Evolutionary conservation across 2,797 vertebrate genomes (phyloP), one percentile per base, ranked within the genome.

Genomic region (Eulemur coronatus): DNA sequence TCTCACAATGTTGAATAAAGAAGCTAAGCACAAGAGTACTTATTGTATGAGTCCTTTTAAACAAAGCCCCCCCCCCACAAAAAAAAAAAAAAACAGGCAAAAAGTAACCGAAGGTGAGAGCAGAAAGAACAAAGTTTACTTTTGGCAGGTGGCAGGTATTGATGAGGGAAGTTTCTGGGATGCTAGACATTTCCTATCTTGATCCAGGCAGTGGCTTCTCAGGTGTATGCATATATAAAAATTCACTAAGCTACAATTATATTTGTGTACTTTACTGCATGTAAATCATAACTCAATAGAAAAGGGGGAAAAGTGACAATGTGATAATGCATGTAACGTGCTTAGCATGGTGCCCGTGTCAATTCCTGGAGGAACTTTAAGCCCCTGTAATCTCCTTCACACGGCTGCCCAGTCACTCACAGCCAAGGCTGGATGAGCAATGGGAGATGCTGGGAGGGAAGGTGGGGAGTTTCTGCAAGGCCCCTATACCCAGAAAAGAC

Each of bases 1-100:
- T 95, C 59, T 95, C 75, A 78, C 63, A 87, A 41, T 35, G 46
- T 86, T 94, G 38, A 93, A 67, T 46, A 38, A 90, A 76, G 38
- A 67, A 94, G n/a, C 59, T 72, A 61, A 41, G 41, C 50, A n/a
- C 14, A 38, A 73, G 52, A 65, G n/a, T 52, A 72, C 10, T 43
- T 69, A 93, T 17, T 26, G 0, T 24, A 26, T 59, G 48, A 85
- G n/a, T 84, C 35, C 52, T 63, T 3, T 43, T 38, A 91, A 90
- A 95, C 38, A n/a, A 92, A 95, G 59, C 43, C 9, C 43, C 43
- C 10, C 43, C 10, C 43, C 43, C 43, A 70, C 46, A 76, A 78
- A 70, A 86, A 87, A 72, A 43, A 70, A 65, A 63, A 65, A 79
- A 86, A 55, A 12, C 3, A 85, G 52, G 20, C 78, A 52, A 61